A percentile compares a stretch with the other conserved stretches of the same genome.
Evolutionary conservation across 2,113 vertebrate species (phyloP).

Genomic region (Pteronura brasiliensis): DNA sequence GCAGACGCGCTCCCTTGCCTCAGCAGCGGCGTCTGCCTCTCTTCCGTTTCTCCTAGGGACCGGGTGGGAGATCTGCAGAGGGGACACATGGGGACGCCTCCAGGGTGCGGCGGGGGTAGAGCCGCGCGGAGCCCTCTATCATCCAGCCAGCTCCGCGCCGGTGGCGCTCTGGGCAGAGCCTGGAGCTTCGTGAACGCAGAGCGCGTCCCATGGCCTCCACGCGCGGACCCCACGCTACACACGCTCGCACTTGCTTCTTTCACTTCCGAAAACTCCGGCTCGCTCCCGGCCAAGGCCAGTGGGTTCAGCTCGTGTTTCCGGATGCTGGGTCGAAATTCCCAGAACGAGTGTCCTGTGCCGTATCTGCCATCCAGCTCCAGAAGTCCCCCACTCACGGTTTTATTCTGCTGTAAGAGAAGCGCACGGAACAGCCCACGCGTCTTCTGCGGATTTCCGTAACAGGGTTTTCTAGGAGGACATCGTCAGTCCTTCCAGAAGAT

Average conservation of each 20-base stretch:
- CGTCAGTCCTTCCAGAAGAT: not conserved
- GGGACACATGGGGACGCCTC: rapidly evolving
- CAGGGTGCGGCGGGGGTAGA: not conserved
- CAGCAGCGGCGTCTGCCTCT: not conserved
- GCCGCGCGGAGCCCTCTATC: rapidly evolving
- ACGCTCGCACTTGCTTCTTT: not conserved
- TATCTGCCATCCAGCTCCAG: not conserved
- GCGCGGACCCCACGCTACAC: rapidly evolving
- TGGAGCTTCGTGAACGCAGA: rapidly evolving
- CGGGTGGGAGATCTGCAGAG: not conserved
- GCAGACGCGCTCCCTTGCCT: not conserved
- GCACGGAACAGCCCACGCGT: not conserved
- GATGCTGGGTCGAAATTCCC: rapidly evolving
- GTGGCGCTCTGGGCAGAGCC: too few relatives aligned
- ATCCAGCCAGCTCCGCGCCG: rapidly evolving
- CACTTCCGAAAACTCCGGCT: not conserved
- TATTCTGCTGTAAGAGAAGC: not conserved
- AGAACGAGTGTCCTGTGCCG: rapidly evolving
- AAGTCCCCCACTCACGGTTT: not conserved
- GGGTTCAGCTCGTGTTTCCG: not conserved
- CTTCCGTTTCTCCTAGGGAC: too few relatives aligned
- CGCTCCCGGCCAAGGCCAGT: rapidly evolving
- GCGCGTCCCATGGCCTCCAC: too few relatives aligned
- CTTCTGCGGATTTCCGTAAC: not conserved
- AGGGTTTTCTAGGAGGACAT: not conserved